These are phyloP conservation scores for Tipula lateralis DNA, from an alignment of 2,888 invertebrate genomes.

Conservation along the genomic window DNA sequence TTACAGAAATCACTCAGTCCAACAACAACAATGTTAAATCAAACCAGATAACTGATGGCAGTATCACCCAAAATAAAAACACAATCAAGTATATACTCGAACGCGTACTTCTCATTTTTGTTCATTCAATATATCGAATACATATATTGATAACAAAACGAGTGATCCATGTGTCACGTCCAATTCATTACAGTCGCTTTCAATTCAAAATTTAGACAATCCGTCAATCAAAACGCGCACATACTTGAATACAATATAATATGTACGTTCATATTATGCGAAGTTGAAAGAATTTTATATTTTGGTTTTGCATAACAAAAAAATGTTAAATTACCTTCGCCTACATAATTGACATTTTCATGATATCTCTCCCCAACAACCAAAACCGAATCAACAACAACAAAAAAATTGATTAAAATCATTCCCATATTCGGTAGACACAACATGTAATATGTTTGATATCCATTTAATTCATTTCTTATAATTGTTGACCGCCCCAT, in stretches of 20 bases:
- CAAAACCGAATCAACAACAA: not conserved
- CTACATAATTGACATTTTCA: constrained; percentile 19
- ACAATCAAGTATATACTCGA: too few relatives aligned
- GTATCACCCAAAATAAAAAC: not conserved
- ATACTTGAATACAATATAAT: not conserved
- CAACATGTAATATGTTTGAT: constrained; percentile 5
- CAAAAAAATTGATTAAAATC: not conserved
- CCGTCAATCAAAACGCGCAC: not conserved
- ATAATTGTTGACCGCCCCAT: constrained; percentile 24
- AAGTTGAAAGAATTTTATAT: not conserved
- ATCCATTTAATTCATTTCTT: constrained; percentile 1
- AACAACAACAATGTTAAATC: not conserved
- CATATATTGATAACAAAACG: not conserved
- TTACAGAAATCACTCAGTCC: not conserved
- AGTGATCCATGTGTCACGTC: not conserved
- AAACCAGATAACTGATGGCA: too few relatives aligned
- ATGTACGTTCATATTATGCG: not conserved
- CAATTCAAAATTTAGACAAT: not conserved
- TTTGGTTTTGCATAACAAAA: not conserved
- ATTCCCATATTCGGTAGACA: constrained; percentile 4
- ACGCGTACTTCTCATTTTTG: not conserved
- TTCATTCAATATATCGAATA: not conserved
- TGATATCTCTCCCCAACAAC: not conserved
- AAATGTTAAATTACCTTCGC: not conserved
- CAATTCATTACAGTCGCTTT: not conserved